These are phyloP conservation scores for Pangasius djambal DNA, from an alignment of 2,797 vertebrate species.

Conservation along the genomic window DNA sequence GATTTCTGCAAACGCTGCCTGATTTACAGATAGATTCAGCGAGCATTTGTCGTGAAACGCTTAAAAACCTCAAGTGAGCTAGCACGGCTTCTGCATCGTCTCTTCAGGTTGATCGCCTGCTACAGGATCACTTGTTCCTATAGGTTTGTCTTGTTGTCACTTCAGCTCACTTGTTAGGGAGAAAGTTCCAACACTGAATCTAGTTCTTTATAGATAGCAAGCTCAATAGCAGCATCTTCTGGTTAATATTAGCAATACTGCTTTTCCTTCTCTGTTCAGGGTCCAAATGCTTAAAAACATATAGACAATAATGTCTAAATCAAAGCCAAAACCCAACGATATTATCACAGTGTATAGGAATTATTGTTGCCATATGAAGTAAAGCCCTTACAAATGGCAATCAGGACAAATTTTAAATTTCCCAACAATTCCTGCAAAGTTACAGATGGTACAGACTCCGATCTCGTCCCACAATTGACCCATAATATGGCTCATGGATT, in stretches of 20 bases:
- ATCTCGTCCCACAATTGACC: background rate
- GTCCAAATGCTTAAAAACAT: background rate
- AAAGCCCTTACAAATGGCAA: background rate
- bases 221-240: constrained; percentile 52
- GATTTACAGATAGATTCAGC: constrained; percentile 35
- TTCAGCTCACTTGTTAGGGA: background rate
- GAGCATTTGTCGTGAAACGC: background rate
- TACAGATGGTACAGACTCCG: background rate
- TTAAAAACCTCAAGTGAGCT: background rate
- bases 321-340: background rate
- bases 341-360: background rate
- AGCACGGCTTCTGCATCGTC: background rate
- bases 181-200: background rate
- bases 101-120: background rate
- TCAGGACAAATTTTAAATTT: background rate
- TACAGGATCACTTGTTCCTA: background rate
- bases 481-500: background rate
- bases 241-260: background rate
- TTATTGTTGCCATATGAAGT: background rate
- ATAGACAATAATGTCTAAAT: too few relatives aligned
- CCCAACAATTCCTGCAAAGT: background rate
- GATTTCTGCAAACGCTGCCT: constrained; percentile 44
- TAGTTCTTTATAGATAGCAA: constrained; percentile 6
- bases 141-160: too few relatives aligned
- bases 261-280: background rate